These are phyloP conservation scores for Platichthys stellatus DNA, from an alignment of 2,113 vertebrate species.

Conservation along the genomic window DNA sequence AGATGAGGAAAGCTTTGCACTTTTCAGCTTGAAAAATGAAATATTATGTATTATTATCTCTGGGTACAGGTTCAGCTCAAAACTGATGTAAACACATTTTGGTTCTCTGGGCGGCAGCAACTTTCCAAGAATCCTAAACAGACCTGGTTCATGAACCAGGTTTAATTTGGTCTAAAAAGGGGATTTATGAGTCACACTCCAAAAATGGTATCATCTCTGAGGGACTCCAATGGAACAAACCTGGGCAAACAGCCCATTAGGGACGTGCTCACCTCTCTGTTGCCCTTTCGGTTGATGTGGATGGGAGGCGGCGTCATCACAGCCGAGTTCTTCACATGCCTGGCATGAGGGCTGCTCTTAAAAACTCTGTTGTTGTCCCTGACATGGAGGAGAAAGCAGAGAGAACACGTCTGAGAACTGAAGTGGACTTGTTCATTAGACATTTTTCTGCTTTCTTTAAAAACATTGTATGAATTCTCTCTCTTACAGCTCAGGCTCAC, in stretches of 20 bases:
- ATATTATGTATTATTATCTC: no score
- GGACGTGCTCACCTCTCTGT: conserved; percentile 82
- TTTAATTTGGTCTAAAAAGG: no score
- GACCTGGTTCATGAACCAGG: no score
- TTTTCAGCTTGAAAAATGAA: no score
- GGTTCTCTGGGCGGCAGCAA: no score
- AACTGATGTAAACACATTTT: no score
- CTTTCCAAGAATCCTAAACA: no score
- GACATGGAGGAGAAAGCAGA: not conserved
- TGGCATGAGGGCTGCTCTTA: conserved; percentile 82
- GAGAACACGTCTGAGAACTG: not conserved
- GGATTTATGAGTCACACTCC: no score
- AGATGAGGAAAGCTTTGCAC: no score
- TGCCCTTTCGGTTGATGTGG: conserved; percentile 80
- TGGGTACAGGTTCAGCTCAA: no score
- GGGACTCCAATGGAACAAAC: not conserved
- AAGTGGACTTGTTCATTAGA: not conserved
- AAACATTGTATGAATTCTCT: not conserved
- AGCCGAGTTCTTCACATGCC: conserved; percentile 77
- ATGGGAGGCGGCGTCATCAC: conserved; percentile 87
- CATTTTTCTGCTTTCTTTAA: no score
- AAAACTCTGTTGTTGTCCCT: conserved; percentile 83
- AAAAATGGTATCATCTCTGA: not conserved
- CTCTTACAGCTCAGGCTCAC: conserved; percentile 82
- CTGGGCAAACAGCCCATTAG: no score